These are phyloP conservation scores for Pseudomyrmex dendroicus DNA, from an alignment of 1,140 invertebrate genomes.

Conservation along the genomic window DNA sequence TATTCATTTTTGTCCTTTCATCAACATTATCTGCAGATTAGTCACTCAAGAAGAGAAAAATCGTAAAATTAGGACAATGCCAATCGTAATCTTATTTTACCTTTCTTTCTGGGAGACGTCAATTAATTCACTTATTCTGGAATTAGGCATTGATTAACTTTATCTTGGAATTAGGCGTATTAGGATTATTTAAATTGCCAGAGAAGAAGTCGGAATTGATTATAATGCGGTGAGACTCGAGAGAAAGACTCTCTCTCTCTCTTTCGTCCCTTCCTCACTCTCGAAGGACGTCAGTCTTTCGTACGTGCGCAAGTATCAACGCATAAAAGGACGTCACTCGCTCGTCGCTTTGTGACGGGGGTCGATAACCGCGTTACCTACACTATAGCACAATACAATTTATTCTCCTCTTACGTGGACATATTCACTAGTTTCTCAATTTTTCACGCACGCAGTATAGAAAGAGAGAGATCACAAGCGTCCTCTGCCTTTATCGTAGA, in stretches of 20 bases:
- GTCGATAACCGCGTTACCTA: conserved; percentile 44
- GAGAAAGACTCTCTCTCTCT: background rate
- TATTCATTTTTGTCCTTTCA: background rate
- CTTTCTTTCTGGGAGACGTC: background rate
- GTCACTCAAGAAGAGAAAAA: background rate
- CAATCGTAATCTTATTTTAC: conserved; percentile 4
- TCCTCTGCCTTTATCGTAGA: conserved; percentile 50
- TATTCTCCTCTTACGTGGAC: conserved; percentile 34
- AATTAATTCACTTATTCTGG: background rate
- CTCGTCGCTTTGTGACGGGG: conserved; percentile 17
- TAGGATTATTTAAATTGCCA: too few relatives aligned
- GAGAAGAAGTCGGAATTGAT: background rate
- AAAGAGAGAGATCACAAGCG: conserved; percentile 31
- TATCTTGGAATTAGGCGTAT: background rate
- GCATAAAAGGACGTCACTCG: conserved; percentile 4
- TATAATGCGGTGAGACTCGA: background rate
- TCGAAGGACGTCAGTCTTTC: background rate
- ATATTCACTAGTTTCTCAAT: conserved; percentile 53
- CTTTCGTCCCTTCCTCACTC: too few relatives aligned
- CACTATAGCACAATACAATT: conserved; percentile 31
- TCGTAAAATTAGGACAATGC: background rate
- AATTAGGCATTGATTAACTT: background rate
- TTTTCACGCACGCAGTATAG: conserved; percentile 41
- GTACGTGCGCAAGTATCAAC: conserved; percentile 7
- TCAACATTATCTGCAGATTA: background rate